A percentile compares a stretch with the other conserved stretches of the same genome.
These are phyloP conservation scores for Aporophyla nigra DNA, from an alignment of 2,888 invertebrate species.

Conservation along the genomic window DNA sequence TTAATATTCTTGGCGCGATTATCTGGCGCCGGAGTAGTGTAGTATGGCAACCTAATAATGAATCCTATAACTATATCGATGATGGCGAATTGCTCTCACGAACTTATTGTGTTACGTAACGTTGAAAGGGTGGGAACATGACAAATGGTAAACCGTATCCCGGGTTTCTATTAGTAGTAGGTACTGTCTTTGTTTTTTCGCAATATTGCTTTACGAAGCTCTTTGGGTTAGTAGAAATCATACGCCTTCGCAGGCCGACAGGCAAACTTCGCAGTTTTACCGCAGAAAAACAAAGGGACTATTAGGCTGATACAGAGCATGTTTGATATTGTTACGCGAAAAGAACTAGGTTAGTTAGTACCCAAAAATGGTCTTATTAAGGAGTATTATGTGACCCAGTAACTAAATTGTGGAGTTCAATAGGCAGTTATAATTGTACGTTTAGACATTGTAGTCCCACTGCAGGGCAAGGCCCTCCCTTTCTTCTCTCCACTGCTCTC, in stretches of 20 bases:
- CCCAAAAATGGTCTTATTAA: too few relatives aligned
- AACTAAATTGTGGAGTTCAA: background rate
- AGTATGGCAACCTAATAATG: constrained; percentile 35
- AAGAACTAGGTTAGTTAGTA: background rate
- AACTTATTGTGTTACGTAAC: constrained; percentile 42
- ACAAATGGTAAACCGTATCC: constrained; percentile 37
- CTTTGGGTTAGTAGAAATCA: constrained; percentile 27
- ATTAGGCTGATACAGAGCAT: background rate
- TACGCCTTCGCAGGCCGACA: too few relatives aligned
- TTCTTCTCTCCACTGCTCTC: too few relatives aligned
- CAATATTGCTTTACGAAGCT: constrained; percentile 19
- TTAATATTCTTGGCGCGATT: constrained; percentile 47
- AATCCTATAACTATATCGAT: constrained; percentile 35
- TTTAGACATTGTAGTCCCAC: too few relatives aligned
- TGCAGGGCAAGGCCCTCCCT: too few relatives aligned
- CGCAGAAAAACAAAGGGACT: background rate
- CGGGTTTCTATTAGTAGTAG: constrained; percentile 5
- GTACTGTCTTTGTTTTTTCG: constrained; percentile 11
- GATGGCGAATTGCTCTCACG: constrained; percentile 35
- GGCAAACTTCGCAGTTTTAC: too few relatives aligned
- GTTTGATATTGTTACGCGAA: constrained; percentile 1
- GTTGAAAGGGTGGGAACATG: constrained; percentile 52
- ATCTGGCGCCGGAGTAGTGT: constrained; percentile 40
- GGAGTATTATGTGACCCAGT: too few relatives aligned
- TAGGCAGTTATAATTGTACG: too few relatives aligned